Evolutionary conservation across 2,888 invertebrate genomes (phyloP).

Genomic region (Drosophila greeni): DNA sequence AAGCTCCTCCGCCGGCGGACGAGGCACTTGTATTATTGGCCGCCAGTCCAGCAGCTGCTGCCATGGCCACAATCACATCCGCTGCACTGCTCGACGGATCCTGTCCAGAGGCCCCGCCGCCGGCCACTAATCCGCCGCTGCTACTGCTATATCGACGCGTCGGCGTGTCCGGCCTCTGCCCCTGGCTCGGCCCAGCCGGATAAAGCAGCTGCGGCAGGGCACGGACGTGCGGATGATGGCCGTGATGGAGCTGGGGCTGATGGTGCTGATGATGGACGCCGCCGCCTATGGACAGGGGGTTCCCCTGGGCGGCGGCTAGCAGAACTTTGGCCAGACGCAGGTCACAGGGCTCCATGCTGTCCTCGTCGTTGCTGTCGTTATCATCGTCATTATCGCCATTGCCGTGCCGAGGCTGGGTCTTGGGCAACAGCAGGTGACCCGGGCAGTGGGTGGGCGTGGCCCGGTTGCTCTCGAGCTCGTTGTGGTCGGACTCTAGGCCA

Average conservation of each 20-base stretch:
- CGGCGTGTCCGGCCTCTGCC: slow-evolving; percentile 53
- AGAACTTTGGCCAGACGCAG: slow-evolving; percentile 74
- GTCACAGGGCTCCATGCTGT: slow-evolving; percentile 77
- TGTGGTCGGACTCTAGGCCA: slow-evolving; percentile 54
- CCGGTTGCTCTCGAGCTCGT: slow-evolving; percentile 65
- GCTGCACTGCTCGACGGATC: slow-evolving; percentile 52
- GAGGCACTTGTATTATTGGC: slow-evolving; percentile 61
- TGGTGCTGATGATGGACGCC: slow-evolving; percentile 50
- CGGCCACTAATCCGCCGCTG: slow-evolving; percentile 40
- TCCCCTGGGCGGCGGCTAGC: slow-evolving; percentile 54
- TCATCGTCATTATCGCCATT: slow-evolving; percentile 55
- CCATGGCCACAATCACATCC: slow-evolving; percentile 51
- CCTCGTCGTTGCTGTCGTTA: slow-evolving; percentile 54
- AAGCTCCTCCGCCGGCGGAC: slow-evolving; percentile 48
- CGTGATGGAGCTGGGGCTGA: slow-evolving; percentile 24
- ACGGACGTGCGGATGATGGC: slow-evolving; percentile 59
- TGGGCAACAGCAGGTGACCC: slow-evolving; percentile 19
- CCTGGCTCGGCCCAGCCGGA: slow-evolving; percentile 36
- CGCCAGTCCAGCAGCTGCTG: slow-evolving; percentile 56
- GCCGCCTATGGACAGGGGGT: slow-evolving; percentile 36
- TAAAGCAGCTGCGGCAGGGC: slow-evolving; percentile 77
- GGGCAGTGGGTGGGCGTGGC: slow-evolving; percentile 50
- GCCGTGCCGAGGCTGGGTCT: slow-evolving; percentile 31
- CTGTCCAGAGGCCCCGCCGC: slow-evolving; percentile 21
- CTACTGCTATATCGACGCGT: slow-evolving; percentile 71